Evolutionary conservation across 2,797 vertebrate species (phyloP), one percentile per base, ranked within the genome.

Genomic region (Fundulus diaphanus): DNA sequence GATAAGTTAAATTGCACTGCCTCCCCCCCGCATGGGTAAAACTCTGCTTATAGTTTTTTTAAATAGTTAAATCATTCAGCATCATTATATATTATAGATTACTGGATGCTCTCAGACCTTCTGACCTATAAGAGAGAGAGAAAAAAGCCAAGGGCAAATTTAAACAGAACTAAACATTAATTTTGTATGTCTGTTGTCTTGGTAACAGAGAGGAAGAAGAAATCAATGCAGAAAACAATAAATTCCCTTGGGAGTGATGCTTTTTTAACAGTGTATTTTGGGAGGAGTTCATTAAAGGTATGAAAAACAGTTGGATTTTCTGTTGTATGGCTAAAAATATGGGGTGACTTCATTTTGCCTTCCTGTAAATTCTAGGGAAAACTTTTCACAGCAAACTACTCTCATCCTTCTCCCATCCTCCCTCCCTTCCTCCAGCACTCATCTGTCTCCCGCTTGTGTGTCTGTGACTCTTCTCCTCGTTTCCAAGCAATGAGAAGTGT

Each of bases 161-260:
- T 65, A n/a, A 84, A 74, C 69, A 18, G 77, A 83, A 67, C 57
- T 59, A 85, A 82, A 84, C 78, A 85, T 87, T 77, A 54, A 56
- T 82, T 84, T 83, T 81, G 78, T 89, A 82, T 54, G 82, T 86
- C 79, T 79, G 87, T 89, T 89, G 85, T 90, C 84, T 85, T 92
- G 88, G 85, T 76, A 91, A 92, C 88, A 79, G 74, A 80, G 46
- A 52, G 44, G 48, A 46, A 68, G 77, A 80, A 70, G 70, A 13
- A 83, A 48, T 82, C 69, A 37, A 42, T 70, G 59, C 31, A 71
- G 61, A 79, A 84, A 82, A 85, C 48, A 81, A 68, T 13, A 48
- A 74, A 75, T 86, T 75, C 35, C 74, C 59, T 24, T 24, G 67
- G 65, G 56, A 78, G 61, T 61, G n/a, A 48, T 20, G 79, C 66